These are phyloP conservation scores for Anneissia japonica DNA, from an alignment of 35 echinoderm and acorn worm genomes.

Conservation along the genomic window DNA sequence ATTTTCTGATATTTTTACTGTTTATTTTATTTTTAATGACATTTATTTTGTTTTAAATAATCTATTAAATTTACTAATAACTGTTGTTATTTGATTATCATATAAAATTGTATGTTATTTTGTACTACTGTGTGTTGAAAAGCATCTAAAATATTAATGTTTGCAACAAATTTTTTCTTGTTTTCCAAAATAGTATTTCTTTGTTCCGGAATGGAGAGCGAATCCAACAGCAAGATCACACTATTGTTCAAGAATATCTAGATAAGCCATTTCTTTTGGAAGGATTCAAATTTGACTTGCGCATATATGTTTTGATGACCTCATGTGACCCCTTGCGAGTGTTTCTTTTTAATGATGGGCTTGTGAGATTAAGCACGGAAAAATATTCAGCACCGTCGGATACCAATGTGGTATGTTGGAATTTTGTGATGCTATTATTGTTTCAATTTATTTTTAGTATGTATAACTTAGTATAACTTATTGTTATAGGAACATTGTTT, in stretches of 20 bases:
- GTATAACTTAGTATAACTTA: too few species aligned
- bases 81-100: too few species aligned
- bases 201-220: slow-evolving; percentile 73
- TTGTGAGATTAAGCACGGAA: slow-evolving; percentile 89
- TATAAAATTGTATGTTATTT: too few species aligned
- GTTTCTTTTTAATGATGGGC: slow-evolving; percentile 89
- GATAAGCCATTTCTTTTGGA: slow-evolving; percentile 87
- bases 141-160: background rate
- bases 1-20: background rate
- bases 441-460: too few species aligned
- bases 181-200: slow-evolving; percentile 64
- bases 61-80: background rate
- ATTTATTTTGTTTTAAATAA: background rate
- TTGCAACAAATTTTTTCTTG: background rate
- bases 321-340: slow-evolving; percentile 94
- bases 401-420: slow-evolving; percentile 67
- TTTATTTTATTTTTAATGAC: too few species aligned
- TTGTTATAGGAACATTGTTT: too few species aligned
- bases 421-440: background rate
- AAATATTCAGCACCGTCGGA: slow-evolving; percentile 67
- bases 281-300: slow-evolving; percentile 94
- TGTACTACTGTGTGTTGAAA: too few species aligned
- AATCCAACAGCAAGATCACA: slow-evolving; percentile 82
- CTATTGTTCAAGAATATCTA: slow-evolving; percentile 92
- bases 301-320: slow-evolving; percentile 86